A percentile compares a stretch with the other conserved stretches of the same genome.
Conservation (phyloP, 53 echinoderm and acorn worm genomes). For the Echinometra lucunter region DNA sequence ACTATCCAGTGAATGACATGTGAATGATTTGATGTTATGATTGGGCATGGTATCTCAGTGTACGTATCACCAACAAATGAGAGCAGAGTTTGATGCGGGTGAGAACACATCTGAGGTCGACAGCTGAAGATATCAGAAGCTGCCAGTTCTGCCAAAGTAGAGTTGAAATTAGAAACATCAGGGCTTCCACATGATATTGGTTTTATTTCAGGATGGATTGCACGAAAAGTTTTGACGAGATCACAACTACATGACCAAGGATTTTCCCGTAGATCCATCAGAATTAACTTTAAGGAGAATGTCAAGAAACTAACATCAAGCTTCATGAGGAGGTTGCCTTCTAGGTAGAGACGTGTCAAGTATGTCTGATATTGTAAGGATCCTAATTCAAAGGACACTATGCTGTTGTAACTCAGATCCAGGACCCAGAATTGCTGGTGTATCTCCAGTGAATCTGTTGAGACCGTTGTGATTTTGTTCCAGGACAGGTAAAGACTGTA, state of each 20-base stretch:
- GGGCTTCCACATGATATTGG: too few species aligned
- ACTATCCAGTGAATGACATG: background rate
- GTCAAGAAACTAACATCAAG: too few species aligned
- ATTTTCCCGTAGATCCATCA: too few species aligned
- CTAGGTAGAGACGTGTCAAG: background rate
- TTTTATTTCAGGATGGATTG: background rate
- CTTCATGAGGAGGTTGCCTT: constrained; percentile 9
- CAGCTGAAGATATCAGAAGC: background rate
- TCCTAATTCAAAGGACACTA: background rate
- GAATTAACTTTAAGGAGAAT: too few species aligned
- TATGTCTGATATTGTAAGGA: background rate
- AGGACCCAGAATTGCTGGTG: background rate
- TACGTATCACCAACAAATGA: too few species aligned
- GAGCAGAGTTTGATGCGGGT: background rate
- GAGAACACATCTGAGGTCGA: background rate
- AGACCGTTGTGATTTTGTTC: too few species aligned
- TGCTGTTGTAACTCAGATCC: background rate
- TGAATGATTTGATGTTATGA: too few species aligned
- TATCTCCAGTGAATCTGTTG: background rate
- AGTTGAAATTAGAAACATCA: too few species aligned
- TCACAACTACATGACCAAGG: too few species aligned
- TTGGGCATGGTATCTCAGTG: background rate
- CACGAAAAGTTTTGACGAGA: too few species aligned
- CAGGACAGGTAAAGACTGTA: too few species aligned
- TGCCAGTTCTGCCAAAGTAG: background rate